Percentiles rank a stretch among this genome's conserved stretches.
Evolutionary conservation across 2,797 vertebrate genomes (phyloP).

Genomic region (Falco columbarius): DNA sequence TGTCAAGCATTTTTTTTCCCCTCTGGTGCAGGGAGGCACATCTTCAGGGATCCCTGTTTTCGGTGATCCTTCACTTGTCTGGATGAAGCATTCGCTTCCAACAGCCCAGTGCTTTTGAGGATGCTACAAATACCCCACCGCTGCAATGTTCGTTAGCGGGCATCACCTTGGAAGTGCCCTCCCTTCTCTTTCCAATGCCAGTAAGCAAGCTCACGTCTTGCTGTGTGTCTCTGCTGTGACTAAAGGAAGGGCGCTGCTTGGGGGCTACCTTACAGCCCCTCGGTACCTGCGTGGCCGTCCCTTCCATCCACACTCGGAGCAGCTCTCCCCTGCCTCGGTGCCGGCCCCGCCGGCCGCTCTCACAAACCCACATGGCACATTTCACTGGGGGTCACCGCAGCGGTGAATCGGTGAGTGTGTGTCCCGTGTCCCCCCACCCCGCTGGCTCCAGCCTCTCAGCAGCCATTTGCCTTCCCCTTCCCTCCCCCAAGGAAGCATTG

Average conservation of each 20-base stretch:
- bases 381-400: background rate
- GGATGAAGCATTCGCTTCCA: background rate
- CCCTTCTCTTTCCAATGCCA: background rate
- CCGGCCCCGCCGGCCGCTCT: background rate
- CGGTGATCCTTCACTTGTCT: background rate
- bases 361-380: fast-evolving
- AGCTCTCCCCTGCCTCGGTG: background rate
- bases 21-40: background rate
- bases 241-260: background rate
- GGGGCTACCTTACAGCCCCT: background rate
- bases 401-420: background rate
- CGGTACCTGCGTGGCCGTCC: background rate
- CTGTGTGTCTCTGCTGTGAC: background rate
- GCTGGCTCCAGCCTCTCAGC: background rate
- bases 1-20: background rate
- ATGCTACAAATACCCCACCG: background rate
- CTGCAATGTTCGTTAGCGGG: background rate
- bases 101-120: background rate
- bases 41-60: background rate
- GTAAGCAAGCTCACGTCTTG: background rate
- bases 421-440: background rate
- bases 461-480: background rate
- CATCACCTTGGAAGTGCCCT: background rate
- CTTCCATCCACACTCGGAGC: background rate
- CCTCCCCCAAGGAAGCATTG: background rate